Evolutionary conservation across 2,888 invertebrate species (phyloP).

Genomic region (Tromatobia lineatoria): DNA sequence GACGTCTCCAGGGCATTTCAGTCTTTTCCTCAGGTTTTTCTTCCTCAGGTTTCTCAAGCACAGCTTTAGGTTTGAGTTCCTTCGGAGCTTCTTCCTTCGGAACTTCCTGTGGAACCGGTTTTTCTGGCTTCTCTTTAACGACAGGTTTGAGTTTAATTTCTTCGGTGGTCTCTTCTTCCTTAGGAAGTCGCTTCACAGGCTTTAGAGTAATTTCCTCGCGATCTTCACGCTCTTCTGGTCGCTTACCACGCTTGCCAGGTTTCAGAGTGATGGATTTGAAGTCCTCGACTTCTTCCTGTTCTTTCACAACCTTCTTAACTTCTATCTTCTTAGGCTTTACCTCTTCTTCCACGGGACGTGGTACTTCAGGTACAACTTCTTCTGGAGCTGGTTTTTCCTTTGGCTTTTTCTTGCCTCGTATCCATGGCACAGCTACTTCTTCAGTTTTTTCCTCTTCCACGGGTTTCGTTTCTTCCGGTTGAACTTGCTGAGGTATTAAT

Average conservation of each 20-base stretch:
- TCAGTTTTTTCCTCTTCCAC: slow-evolving; percentile 70
- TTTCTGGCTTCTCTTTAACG: slow-evolving; percentile 70
- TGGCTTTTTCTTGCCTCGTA: slow-evolving; percentile 70
- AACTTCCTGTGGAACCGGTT: slow-evolving; percentile 56
- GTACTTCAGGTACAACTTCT: background rate
- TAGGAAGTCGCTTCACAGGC: slow-evolving; percentile 71
- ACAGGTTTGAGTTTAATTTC: slow-evolving; percentile 78
- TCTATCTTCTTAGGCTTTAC: slow-evolving; percentile 72
- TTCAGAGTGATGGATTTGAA: slow-evolving; percentile 73
- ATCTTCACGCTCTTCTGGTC: slow-evolving; percentile 82
- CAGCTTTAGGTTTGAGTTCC: slow-evolving; percentile 61
- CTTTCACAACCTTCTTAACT: slow-evolving; percentile 66
- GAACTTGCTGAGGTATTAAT: slow-evolving; percentile 50
- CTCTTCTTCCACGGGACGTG: slow-evolving; percentile 81
- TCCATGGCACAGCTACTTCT: slow-evolving; percentile 77
- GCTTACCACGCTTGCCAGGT: slow-evolving; percentile 67
- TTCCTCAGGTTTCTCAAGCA: slow-evolving; percentile 71
- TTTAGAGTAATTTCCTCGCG: slow-evolving; percentile 71
- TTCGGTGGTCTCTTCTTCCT: slow-evolving; percentile 83
- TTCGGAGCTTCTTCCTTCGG: slow-evolving; percentile 59
- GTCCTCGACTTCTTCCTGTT: slow-evolving; percentile 74
- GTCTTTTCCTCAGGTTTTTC: slow-evolving; percentile 74
- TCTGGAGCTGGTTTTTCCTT: slow-evolving; percentile 67
- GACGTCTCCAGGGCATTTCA: slow-evolving; percentile 76
- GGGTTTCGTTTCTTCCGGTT: slow-evolving; percentile 78